Evolutionary conservation across 1,140 invertebrate species (phyloP).

Genomic region (Tetramorium alpestre): DNA sequence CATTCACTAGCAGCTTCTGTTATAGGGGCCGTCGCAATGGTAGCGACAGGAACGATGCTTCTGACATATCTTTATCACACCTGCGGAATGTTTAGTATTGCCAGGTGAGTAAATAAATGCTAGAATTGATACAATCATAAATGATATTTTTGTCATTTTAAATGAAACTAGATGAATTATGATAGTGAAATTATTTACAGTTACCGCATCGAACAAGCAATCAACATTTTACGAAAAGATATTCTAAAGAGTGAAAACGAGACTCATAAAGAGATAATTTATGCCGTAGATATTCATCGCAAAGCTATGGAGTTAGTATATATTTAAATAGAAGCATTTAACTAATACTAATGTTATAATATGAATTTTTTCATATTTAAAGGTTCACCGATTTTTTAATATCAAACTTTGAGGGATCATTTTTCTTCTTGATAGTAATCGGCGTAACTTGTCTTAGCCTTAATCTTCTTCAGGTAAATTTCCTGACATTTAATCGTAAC

Average conservation of each 20-base stretch:
- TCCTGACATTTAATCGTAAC: background rate
- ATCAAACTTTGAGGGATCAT: conserved; percentile 8
- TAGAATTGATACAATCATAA: background rate
- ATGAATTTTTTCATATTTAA: background rate
- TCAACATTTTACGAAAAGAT: background rate
- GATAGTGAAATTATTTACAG: conserved; percentile 5
- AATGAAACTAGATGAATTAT: background rate
- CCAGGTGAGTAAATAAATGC: background rate
- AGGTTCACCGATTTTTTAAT: background rate
- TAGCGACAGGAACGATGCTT: conserved; percentile 7
- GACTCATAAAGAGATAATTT: background rate
- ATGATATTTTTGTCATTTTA: background rate
- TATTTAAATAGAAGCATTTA: background rate
- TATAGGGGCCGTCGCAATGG: background rate
- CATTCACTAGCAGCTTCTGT: background rate
- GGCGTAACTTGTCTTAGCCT: background rate
- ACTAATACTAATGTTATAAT: background rate
- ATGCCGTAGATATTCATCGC: conserved; percentile 31
- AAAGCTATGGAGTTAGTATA: conserved; percentile 29
- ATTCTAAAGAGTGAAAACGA: background rate
- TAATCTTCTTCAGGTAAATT: conserved; percentile 28
- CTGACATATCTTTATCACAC: conserved; percentile 9
- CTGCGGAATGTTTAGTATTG: conserved; percentile 20
- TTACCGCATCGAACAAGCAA: conserved; percentile 25
- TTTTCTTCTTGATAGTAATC: background rate